Conservation (phyloP, 2,797 vertebrate genomes). For the Sebastes elongatus region DNA sequence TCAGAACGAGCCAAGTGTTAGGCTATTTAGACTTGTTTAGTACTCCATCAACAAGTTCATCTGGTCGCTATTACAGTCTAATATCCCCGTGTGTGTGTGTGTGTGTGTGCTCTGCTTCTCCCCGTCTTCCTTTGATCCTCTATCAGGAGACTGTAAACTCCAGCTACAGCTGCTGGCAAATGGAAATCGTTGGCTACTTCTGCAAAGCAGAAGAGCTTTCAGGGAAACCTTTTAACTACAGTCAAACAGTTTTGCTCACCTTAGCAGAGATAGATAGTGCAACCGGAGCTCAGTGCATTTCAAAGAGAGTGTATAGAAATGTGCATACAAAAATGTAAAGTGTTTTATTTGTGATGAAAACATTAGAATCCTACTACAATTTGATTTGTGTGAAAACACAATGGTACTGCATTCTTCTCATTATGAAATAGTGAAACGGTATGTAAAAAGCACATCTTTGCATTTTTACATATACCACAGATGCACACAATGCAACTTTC, state of each 20-base stretch:
- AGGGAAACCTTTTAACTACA: conserved; percentile 46
- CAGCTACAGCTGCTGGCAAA: conserved; percentile 41
- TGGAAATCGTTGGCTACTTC: conserved; percentile 60
- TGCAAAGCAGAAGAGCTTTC: conserved; percentile 39
- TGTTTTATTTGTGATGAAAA: neutral
- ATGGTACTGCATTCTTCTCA: neutral
- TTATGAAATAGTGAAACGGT: neutral
- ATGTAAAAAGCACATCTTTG: no score
- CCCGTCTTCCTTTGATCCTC: conserved; percentile 49
- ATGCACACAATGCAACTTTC: neutral
- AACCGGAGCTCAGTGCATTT: neutral
- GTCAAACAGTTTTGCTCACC: conserved; percentile 18
- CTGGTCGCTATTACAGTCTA: conserved; percentile 57
- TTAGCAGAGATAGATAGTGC: conserved; percentile 10
- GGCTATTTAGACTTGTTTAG: conserved; percentile 50
- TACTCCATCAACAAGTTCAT: conserved; percentile 61
- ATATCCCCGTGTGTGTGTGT: conserved; percentile 26
- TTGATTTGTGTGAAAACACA: neutral
- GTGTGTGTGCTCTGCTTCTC: conserved; percentile 7
- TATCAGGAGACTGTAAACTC: conserved; percentile 54
- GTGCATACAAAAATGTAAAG: neutral
- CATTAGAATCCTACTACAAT: neutral
- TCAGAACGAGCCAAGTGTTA: conserved; percentile 35
- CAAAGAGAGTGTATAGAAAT: neutral
- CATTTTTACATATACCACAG: no score